A percentile compares a stretch with the other conserved stretches of the same genome.
phyloP scores from a whole-genome alignment of 2,797 vertebrate genomes.

The Acanthis flammea region DNA sequence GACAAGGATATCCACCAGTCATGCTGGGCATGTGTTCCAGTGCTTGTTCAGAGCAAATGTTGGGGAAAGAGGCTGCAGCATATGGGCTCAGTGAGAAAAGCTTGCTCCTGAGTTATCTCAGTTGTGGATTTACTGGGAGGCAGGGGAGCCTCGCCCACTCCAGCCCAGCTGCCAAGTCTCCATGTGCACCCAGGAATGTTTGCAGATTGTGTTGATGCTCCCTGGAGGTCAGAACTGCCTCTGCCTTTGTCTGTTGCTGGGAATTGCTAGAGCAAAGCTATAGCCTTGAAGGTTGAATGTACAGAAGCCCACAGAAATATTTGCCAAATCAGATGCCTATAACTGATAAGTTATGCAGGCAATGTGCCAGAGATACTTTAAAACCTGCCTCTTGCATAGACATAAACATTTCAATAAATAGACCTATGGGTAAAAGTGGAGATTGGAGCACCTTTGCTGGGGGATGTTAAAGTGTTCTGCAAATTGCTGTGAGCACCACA shows the following conservation, averaged over 20 bases:
- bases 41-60: background rate
- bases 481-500: background rate
- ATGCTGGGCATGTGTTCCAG: background rate
- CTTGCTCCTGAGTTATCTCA: background rate
- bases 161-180: background rate
- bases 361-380: background rate
- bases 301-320: background rate
- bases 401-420: background rate
- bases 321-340: background rate
- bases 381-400: background rate
- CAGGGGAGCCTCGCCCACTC: background rate
- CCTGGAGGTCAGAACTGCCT: background rate
- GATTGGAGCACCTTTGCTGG: background rate
- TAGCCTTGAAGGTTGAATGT: background rate
- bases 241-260: rapidly evolving
- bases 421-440: background rate
- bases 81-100: background rate
- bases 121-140: background rate
- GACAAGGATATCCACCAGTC: background rate
- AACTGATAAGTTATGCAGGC: background rate
- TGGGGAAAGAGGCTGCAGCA: background rate
- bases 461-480: background rate
- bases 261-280: background rate
- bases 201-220: background rate
- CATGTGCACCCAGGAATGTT: background rate